Evolutionary conservation across 2,797 vertebrate genomes (phyloP), one percentile per base, ranked within the genome.

Genomic region (Amblyraja radiata): DNA sequence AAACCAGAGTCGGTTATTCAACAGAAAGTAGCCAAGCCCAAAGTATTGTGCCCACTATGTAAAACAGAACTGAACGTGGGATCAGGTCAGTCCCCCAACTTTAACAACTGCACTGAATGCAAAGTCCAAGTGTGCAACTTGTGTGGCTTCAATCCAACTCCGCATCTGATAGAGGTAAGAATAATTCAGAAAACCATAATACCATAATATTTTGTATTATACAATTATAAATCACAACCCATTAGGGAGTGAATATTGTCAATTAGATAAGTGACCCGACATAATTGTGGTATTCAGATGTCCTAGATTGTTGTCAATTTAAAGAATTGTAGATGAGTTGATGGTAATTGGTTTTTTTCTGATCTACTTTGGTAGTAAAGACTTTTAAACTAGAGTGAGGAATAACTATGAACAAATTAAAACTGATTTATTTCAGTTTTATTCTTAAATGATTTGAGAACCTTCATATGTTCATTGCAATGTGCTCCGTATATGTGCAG

Each of bases 131-230:
- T 99, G 96, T 99, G 99, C 97, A 99, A 98, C 96, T 97, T 98
- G 96, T 99, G 99, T 94, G 99, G 99, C 95, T 99, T 99, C 97
- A 99, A 99, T 96, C 99, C 99, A n/a, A 98, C 98, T 0, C 99
- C 99, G 93, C 98, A 99, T 94, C 95, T 99, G 93, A 96, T 97
- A 6, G 98, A 99, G 98, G 99, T 99, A 98, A 98, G 98, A n/a
- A 81, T 58, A 32, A 21, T 83, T 5, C 0, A 0, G 10, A 32
- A 1, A 18, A 13, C 11, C 8, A n/a, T 18, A 79, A 46, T 71
- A 32, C 68, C n/a, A 3, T 78, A 21, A 18, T 4, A 54, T 58
- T 6, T 10, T 36, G 73, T 76, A 73, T 8, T 46, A 10, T 54
- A 14, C 68, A 32, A 18, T 92, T 74, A 58, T 7, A 25, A 54